Conservation (phyloP, 2,888 invertebrate genomes). For the Venustoraphidia nigricollis region DNA sequence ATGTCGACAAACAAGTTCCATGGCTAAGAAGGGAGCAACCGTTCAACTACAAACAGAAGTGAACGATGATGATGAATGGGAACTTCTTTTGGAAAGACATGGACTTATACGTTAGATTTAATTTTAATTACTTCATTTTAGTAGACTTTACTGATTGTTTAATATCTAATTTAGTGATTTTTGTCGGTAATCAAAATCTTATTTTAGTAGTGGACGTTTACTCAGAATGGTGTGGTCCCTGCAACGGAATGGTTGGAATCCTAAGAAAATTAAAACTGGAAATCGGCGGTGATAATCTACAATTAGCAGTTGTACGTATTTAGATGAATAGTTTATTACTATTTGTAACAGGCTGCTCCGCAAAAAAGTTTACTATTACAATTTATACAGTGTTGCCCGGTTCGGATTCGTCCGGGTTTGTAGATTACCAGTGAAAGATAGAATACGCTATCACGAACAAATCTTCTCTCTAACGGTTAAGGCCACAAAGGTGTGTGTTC, state of each 20-base stretch:
- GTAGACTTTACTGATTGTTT: too few relatives aligned
- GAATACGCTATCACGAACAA: conserved; percentile 4
- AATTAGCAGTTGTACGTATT: conserved; percentile 53
- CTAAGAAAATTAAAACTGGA: conserved; percentile 78
- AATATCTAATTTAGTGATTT: too few relatives aligned
- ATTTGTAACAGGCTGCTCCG: too few relatives aligned
- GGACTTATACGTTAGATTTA: conserved; percentile 54
- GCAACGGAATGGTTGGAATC: conserved; percentile 67
- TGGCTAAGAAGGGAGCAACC: conserved; percentile 62
- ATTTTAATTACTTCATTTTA: background rate
- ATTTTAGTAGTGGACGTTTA: conserved; percentile 68
- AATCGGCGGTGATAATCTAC: conserved; percentile 66
- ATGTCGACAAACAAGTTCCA: conserved; percentile 16
- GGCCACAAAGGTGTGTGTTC: too few relatives aligned
- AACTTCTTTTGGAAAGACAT: conserved; percentile 54
- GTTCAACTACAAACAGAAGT: conserved; percentile 69
- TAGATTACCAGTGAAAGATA: background rate
- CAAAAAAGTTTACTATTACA: too few relatives aligned
- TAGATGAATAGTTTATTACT: conserved; percentile 13
- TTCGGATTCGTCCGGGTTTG: too few relatives aligned
- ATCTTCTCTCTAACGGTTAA: too few relatives aligned
- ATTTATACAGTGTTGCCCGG: too few relatives aligned
- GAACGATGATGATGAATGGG: conserved; percentile 72
- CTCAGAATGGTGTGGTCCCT: conserved; percentile 86
- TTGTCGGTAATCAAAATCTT: too few relatives aligned